Evolutionary conservation across 2,797 vertebrate species (phyloP).

Genomic region (Anas bernieri): DNA sequence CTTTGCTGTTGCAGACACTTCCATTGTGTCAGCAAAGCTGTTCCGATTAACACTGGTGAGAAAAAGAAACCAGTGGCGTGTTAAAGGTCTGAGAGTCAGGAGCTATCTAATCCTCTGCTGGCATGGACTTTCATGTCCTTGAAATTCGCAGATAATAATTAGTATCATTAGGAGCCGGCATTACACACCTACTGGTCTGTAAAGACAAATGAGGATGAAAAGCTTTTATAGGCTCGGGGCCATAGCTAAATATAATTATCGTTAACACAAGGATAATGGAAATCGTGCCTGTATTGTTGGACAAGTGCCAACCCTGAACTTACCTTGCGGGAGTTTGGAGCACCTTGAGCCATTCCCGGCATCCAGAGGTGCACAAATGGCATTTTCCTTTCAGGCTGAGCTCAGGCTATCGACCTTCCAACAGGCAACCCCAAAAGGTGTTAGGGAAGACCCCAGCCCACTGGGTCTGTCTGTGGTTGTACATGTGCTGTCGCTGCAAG

Average conservation of each 20-base stretch:
- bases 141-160: neutral
- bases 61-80: constrained; percentile 43
- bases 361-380: neutral
- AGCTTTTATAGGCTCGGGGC: neutral
- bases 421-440: neutral
- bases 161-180: neutral
- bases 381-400: neutral
- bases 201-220: neutral
- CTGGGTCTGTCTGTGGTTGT: neutral
- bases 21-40: constrained; percentile 62
- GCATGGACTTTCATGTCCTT: neutral
- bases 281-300: neutral
- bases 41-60: constrained; percentile 25
- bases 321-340: neutral
- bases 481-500: neutral
- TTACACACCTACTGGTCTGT: neutral
- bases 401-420: neutral
- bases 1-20: constrained; percentile 38
- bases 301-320: neutral
- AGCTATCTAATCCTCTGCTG: constrained; percentile 28
- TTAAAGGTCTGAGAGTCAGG: constrained; percentile 43
- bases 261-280: neutral
- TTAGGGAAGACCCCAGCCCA: neutral
- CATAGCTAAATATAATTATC: neutral
- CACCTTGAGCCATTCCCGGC: neutral